Evolutionary conservation across 1,140 invertebrate genomes (phyloP), one percentile per base, ranked within the genome.

Genomic region (Anoplolepis gracilipes): DNA sequence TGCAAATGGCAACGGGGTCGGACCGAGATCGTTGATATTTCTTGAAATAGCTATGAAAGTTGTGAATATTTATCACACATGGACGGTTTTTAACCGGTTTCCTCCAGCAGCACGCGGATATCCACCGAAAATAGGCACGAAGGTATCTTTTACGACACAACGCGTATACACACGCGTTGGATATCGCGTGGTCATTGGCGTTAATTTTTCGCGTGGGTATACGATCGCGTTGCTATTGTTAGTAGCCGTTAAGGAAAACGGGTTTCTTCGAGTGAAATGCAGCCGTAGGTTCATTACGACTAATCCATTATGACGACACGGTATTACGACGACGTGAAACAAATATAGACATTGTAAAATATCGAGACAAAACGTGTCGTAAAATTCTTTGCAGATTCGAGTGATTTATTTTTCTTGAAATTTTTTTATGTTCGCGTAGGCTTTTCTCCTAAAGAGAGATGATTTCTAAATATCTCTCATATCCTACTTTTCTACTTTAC

Each of bases 1-100:
- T 78, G 59, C 59, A 65, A 78, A 76, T 59, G n/a, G 36, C 73
- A 28, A 19, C 16, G 39, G 25, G 36, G 11, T 5, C 55, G 25
- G 73, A 22, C 10, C 81, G 76, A n/a, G n/a, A n/a, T n/a, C 72
- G 72, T 42, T 85, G 81, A 72, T 88, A 88, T 57, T 75, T 78
- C 79, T 22, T 53, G 69, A 82, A 77, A 76, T 69, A 84, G 61
- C 85, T 86, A 81, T 87, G 76, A 87, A 86, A 82, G 70, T 65
- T 84, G 72, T 61, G 59, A 36, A 70, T 39, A 42, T 64, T 84
- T 67, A 69, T 72, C 70, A 57, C 81, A 85, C 84, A 78, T 82
- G 78, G 76, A 73, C 59, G 81, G 86, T 87, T 86, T 88, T 88
- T 87, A 85, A 77, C 87, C 78, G 84, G 25, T 61, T 59, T 62